A percentile compares a stretch with the other conserved stretches of the same genome.
phyloP scores from a whole-genome alignment of 2,888 invertebrate genomes.

The Odontomyia ornata region DNA sequence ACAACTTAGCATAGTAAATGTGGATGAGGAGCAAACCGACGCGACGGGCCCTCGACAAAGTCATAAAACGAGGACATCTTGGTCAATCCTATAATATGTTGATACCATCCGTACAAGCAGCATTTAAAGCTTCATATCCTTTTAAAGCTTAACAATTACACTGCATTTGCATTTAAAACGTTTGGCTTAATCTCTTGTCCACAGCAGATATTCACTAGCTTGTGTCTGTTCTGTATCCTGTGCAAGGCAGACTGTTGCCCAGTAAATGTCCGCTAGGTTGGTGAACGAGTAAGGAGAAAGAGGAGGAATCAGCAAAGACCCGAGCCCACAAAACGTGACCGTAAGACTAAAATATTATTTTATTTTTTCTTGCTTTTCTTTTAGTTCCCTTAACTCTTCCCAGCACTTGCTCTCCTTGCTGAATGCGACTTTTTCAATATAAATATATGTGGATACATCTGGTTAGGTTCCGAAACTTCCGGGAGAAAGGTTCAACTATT shows the following conservation, averaged over 20 bases:
- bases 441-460: background rate
- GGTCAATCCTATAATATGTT: conserved; percentile 3
- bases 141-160: conserved; percentile 18
- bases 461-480: background rate
- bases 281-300: background rate
- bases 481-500: background rate
- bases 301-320: background rate
- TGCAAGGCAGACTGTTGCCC: background rate
- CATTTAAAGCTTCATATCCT: conserved; percentile 6
- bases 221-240: background rate
- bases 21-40: background rate
- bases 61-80: background rate
- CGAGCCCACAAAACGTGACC: conserved; percentile 26
- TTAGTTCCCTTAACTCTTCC: background rate
- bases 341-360: conserved; percentile 8
- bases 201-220: background rate
- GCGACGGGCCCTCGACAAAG: background rate
- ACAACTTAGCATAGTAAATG: background rate
- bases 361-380: background rate
- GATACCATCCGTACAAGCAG: background rate
- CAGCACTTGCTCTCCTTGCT: no score
- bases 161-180: conserved; percentile 35
- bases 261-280: background rate
- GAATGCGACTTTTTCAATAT: background rate
- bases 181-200: conserved; percentile 20